A percentile compares a stretch with the other conserved stretches of the same genome.
Conservation (phyloP, 2,888 invertebrate species). For the Orthosia cruda region DNA sequence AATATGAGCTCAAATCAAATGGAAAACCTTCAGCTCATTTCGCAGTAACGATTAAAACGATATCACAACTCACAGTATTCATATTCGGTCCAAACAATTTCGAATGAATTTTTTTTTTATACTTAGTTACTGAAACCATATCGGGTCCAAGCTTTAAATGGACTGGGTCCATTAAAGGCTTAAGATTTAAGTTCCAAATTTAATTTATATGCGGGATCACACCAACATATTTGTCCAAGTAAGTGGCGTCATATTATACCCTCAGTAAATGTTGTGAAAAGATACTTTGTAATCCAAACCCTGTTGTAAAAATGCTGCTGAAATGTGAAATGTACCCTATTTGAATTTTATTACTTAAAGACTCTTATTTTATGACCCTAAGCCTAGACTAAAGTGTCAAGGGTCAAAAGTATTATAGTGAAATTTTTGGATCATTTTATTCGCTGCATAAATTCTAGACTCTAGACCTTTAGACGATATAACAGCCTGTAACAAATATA, state of each 20-base stretch:
- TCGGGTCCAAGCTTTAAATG: slow-evolving; percentile 68
- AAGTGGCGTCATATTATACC: slow-evolving; percentile 66
- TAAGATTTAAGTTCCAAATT: slow-evolving; percentile 75
- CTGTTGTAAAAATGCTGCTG: slow-evolving; percentile 34
- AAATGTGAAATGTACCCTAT: slow-evolving; percentile 30
- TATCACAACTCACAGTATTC: neutral
- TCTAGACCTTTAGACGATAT: neutral
- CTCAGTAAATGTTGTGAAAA: slow-evolving; percentile 49
- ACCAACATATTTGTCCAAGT: slow-evolving; percentile 76
- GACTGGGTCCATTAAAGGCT: slow-evolving; percentile 80
- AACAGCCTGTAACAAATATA: slow-evolving; percentile 9
- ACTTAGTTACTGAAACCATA: slow-evolving; percentile 38
- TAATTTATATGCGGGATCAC: slow-evolving; percentile 81
- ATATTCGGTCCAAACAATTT: slow-evolving; percentile 8
- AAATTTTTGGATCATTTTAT: slow-evolving; percentile 26
- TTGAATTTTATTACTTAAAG: slow-evolving; percentile 41
- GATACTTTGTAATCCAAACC: slow-evolving; percentile 28
- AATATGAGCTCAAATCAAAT: neutral
- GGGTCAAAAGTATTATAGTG: slow-evolving; percentile 22
- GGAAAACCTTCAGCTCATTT: neutral
- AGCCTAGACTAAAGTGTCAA: slow-evolving; percentile 5
- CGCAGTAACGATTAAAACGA: neutral
- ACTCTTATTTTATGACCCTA: slow-evolving; percentile 32
- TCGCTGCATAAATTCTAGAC: slow-evolving; percentile 3
- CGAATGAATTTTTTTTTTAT: slow-evolving; percentile 21